Base-by-base conservation (phyloP, 2,797 vertebrate genomes). In the Pelochelys cantorii region DNA sequence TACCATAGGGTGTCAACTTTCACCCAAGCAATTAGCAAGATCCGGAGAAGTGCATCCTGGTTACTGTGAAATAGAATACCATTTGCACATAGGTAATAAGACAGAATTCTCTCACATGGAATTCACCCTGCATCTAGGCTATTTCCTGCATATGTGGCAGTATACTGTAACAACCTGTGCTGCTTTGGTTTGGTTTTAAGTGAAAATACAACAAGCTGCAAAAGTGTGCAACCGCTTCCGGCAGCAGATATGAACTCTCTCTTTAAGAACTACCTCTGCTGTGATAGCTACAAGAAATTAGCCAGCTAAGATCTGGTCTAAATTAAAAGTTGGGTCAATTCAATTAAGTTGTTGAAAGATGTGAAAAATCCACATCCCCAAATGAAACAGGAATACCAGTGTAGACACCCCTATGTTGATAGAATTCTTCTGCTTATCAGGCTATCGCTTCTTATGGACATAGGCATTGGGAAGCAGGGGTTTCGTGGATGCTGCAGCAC, bases 81-180 rank as follows among this genome's bases (percentile, higher is more conserved):
- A 77, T 77, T 27, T 77, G 25, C 25, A 25, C 74, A 52, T 48
- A 15, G 13, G 13, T 77, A 27, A 48, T 52, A 29, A 48, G 25
- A 52, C 42, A 52, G 42, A 77, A 77, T 77, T 12, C 14, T 77
- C 25, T 77, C 74, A 77, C 14, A 77, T 52, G 74, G 42, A 52
- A 77, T 52, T 52, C 25, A 52, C 42, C 25, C 48, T 52, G 9
- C 23, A 52, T 17, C 42, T 52, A 29, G 8, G 23, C 9, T 29
- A 52, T 48, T 77, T 52, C 52, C 13, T 48, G 74, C 23, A 62
- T 1, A 3, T 1, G 59, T 0, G 0, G 81, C 83, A 68, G 68
- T 25, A 22, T 0, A 34, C 54, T 0, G 18, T 42, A 88, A 68
- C 0, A 1, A 54, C 12, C 15, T 0, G 2, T 8, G 15, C 2